These are phyloP conservation scores for Chironomus riparius DNA, from an alignment of 2,888 invertebrate genomes.

Conservation along the genomic window DNA sequence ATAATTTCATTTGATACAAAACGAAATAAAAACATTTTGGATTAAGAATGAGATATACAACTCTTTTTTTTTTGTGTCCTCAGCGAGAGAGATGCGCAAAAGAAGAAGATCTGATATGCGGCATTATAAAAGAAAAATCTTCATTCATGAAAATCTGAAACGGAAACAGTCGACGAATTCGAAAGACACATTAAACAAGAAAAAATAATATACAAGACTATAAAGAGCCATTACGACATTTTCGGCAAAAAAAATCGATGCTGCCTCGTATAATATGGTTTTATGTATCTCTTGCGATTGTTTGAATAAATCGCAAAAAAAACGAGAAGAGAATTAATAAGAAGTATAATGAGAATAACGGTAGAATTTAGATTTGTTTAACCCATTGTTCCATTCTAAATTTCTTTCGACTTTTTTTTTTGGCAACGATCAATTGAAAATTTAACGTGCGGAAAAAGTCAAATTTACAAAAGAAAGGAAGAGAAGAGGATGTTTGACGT, in stretches of 20 bases:
- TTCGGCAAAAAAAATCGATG: background rate
- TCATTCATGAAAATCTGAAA: constrained; percentile 25
- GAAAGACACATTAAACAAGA: constrained; percentile 7
- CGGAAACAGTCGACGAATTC: constrained; percentile 22
- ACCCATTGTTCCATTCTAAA: background rate
- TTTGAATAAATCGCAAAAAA: background rate
- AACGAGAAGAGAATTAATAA: background rate
- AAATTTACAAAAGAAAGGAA: too few relatives aligned
- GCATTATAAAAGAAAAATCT: background rate
- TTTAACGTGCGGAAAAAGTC: too few relatives aligned
- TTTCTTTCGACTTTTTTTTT: background rate
- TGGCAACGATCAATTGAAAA: background rate
- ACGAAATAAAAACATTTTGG: too few relatives aligned
- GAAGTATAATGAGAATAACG: constrained; percentile 12
- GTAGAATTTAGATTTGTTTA: constrained; percentile 2
- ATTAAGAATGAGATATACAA: too few relatives aligned
- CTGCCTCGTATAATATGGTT: constrained; percentile 6
- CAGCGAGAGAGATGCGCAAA: too few relatives aligned
- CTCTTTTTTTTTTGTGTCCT: too few relatives aligned
- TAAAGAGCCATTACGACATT: background rate
- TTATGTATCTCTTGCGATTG: constrained; percentile 4
- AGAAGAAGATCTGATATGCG: too few relatives aligned
- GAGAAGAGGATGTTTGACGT: too few relatives aligned
- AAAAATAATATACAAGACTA: background rate
- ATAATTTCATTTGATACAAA: too few relatives aligned